Evolutionary conservation across 2,888 invertebrate species (phyloP), one percentile per base, ranked within the genome.

Genomic region (Eilema sororculum): DNA sequence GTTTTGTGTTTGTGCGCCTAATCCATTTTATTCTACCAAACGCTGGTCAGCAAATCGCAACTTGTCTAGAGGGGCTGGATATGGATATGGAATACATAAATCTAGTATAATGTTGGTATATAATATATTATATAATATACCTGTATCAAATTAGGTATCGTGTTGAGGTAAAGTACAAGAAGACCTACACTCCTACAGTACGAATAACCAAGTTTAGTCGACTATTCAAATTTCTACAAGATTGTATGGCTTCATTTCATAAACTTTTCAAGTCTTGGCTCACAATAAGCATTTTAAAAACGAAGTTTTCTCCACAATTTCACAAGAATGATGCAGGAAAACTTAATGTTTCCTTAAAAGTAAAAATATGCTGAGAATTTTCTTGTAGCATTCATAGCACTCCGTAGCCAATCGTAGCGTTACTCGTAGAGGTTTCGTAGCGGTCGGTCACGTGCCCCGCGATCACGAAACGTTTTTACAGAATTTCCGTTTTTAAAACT

Each of bases 381-480:
- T 65, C 20, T 65, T 10, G 33, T 68, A 71, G 73, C 61, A 20
- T 78, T 71, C 78, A 78, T 78, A 83, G 76, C 74, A 61, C 67
- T 62, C 13, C 74, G 81, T 80, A 83, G 82, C 69, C 64, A 63
- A 28, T 66, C 72, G 75, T 73, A 68, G 74, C 78, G 72, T 10
- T 20, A 52, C 3, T 52, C 79, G 81, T 83, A 85, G 85, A 77
- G 71, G 73, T 73, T 69, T 73, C 78, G 82, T 81, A 84, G 84
- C 78, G 68, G 77, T 80, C 73, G 82, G 89, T 92, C 92, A 93
- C 94, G 93, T 89, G 89, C 91, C 78, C 80, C 67, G 84, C 88
- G 86, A 91, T 90, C 89, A 89, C 86, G 84, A 91, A 93, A 92
- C 88, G 90, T 92, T 92, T 92, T 92, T 90, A 91, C 86, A 87